These are phyloP conservation scores for Cygnus buccinator DNA, from an alignment of 2,113 vertebrate genomes.

Conservation along the genomic window DNA sequence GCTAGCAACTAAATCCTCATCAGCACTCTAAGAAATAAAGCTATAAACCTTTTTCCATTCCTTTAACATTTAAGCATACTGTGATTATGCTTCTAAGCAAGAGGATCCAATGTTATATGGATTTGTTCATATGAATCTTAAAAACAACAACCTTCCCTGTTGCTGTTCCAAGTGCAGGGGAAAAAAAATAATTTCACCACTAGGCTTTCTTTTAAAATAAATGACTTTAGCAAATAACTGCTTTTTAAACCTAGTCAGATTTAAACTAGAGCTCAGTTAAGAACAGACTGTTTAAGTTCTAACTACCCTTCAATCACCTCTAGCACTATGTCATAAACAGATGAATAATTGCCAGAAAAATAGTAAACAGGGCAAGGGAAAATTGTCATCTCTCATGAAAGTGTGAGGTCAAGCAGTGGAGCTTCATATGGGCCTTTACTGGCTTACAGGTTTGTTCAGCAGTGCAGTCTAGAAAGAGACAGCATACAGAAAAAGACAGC, in stretches of 20 bases:
- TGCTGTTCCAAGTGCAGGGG: neutral
- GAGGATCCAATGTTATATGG: neutral
- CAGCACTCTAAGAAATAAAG: neutral
- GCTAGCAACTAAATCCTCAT: neutral
- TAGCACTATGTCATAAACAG: neutral
- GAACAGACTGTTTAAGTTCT: neutral
- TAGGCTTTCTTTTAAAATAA: neutral
- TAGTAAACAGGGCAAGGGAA: neutral
- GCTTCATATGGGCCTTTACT: neutral
- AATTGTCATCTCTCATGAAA: neutral
- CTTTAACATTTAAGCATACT: neutral
- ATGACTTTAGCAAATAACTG: neutral
- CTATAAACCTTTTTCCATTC: neutral
- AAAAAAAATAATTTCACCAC: neutral
- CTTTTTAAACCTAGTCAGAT: neutral
- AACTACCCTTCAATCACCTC: neutral
- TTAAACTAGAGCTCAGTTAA: neutral
- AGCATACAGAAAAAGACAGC: neutral
- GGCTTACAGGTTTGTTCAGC: neutral
- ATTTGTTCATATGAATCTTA: neutral
- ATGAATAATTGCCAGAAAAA: neutral
- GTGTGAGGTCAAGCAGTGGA: neutral
- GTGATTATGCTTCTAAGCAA: neutral
- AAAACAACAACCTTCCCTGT: neutral
- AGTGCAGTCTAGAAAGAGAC: neutral